Percentiles rank a stretch among this genome's conserved stretches.
phyloP scores from a whole-genome alignment of 64 coral and sea anemone genomes.

The Actinia tenebrosa region DNA sequence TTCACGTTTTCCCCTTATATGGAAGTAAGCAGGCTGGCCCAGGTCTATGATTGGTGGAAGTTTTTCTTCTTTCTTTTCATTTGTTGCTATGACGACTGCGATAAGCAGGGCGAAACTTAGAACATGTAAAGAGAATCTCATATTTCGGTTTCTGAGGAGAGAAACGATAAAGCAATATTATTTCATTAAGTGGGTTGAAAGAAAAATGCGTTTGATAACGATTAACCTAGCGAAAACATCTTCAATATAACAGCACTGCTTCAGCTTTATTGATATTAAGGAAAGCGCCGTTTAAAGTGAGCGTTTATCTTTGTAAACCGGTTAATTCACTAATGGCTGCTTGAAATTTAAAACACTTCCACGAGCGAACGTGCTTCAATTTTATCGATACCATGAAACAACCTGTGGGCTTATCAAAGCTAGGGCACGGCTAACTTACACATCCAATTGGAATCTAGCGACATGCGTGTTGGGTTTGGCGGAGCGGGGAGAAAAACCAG shows the following conservation, averaged over 20 bases:
- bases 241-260: not conserved
- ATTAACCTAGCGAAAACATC: not conserved
- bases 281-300: not conserved
- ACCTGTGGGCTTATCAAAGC: too few species aligned
- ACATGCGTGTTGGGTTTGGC: too few species aligned
- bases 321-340: not conserved
- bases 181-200: not conserved
- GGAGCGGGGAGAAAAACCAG: too few species aligned
- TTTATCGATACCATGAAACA: too few species aligned
- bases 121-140: not conserved
- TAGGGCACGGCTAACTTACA: too few species aligned
- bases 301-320: not conserved
- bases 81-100: conserved; percentile 12
- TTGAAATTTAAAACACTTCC: not conserved
- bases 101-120: conserved; percentile 6
- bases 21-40: conserved; percentile 6
- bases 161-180: not conserved
- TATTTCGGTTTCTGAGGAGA: not conserved
- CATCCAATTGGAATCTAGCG: too few species aligned
- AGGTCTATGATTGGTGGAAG: conserved; percentile 10
- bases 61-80: conserved; percentile 23
- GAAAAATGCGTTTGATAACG: not conserved
- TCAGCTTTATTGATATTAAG: not conserved
- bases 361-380: not conserved
- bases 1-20: conserved; percentile 33